Percentiles rank a stretch among this genome's conserved stretches.
These are phyloP conservation scores for Drosophila seguyi DNA, from an alignment of 1,140 invertebrate species.

Conservation along the genomic window DNA sequence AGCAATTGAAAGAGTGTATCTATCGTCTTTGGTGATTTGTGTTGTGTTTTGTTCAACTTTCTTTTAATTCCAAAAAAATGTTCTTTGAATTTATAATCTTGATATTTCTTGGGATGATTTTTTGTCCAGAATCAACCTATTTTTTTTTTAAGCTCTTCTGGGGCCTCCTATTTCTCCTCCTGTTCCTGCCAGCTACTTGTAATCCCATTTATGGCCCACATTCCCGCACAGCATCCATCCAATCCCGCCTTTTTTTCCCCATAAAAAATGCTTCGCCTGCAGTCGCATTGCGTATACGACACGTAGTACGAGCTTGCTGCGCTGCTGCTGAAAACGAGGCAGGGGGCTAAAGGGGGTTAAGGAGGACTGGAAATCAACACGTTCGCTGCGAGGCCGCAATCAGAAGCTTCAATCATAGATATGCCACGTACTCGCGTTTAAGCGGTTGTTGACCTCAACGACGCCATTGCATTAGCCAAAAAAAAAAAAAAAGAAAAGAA, in stretches of 20 bases:
- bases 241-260: not conserved
- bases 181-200: constrained; percentile 18
- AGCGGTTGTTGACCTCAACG: constrained; percentile 77
- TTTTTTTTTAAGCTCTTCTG: constrained; percentile 9
- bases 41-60: not conserved
- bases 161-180: not conserved
- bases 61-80: not conserved
- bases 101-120: not conserved
- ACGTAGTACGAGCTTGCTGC: constrained; percentile 7
- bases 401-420: constrained; percentile 74
- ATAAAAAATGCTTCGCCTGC: constrained; percentile 44
- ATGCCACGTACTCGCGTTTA: constrained; percentile 75
- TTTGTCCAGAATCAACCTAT: constrained; percentile 5
- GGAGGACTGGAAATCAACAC: constrained; percentile 57
- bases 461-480: constrained; percentile 51
- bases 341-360: not conserved
- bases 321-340: too few relatives aligned
- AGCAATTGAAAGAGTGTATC: constrained; percentile 34
- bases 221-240: not conserved
- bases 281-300: constrained; percentile 55
- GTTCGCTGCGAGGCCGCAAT: constrained; percentile 59
- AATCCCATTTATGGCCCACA: constrained; percentile 46
- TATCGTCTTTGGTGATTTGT: constrained; percentile 14
- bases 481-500: too few relatives aligned
- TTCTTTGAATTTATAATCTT: not conserved